Evolutionary conservation across 2,797 vertebrate species (phyloP).

Genomic region (Muscicapa comitata): DNA sequence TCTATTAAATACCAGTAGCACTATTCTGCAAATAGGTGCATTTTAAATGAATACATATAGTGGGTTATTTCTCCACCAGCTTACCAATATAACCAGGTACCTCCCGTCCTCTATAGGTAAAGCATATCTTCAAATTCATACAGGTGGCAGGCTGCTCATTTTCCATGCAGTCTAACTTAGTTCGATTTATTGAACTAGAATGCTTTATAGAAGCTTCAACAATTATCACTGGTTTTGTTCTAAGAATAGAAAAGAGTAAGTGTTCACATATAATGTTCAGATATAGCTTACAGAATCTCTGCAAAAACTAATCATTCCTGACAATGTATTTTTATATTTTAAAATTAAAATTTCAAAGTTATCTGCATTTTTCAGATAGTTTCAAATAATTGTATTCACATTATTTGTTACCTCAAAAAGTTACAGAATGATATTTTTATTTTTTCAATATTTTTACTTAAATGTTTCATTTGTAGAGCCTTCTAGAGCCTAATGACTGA

Average conservation of each 20-base stretch:
- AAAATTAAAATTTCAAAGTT: background rate
- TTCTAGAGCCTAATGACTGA: background rate
- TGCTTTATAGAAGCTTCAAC: slow-evolving; percentile 83
- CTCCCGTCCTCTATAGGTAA: slow-evolving; percentile 82
- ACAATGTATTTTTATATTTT: background rate
- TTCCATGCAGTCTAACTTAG: slow-evolving; percentile 77
- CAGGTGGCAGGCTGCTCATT: slow-evolving; percentile 81
- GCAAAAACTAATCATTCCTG: background rate
- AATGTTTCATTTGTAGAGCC: background rate
- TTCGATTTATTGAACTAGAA: slow-evolving; percentile 83
- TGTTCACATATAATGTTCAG: background rate
- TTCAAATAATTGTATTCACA: background rate
- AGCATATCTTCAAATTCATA: slow-evolving; percentile 85
- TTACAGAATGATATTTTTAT: background rate
- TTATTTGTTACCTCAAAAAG: background rate
- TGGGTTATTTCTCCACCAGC: background rate
- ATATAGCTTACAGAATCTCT: background rate
- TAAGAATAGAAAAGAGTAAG: slow-evolving; percentile 56
- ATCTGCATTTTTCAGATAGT: background rate
- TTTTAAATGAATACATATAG: background rate
- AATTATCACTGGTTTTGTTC: slow-evolving; percentile 89
- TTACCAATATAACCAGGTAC: slow-evolving; percentile 86
- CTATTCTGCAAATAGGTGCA: background rate
- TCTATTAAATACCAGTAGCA: background rate
- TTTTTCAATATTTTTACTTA: background rate